Evolutionary conservation across 1,140 invertebrate species (phyloP).

Genomic region (Calephelis nemesis): DNA sequence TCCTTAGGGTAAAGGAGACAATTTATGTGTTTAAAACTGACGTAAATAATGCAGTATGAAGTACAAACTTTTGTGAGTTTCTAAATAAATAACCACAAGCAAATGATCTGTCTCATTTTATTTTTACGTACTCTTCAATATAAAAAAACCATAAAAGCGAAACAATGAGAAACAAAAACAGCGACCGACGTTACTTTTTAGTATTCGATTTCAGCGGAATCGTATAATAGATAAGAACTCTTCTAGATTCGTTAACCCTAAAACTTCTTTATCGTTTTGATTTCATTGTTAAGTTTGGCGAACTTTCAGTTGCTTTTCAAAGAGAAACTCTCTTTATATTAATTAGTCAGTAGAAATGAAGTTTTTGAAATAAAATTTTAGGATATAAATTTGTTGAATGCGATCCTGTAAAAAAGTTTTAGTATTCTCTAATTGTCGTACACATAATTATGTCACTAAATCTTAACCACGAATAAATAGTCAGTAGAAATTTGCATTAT

Average conservation of each 20-base stretch:
- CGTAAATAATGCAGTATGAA: too few relatives aligned
- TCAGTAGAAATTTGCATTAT: too few relatives aligned
- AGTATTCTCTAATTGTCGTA: too few relatives aligned
- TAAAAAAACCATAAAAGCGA: neutral
- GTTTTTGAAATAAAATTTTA: neutral
- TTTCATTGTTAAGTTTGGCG: neutral
- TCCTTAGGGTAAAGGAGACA: too few relatives aligned
- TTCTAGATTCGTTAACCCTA: conserved; percentile 5
- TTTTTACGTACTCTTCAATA: too few relatives aligned
- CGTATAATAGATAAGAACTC: conserved; percentile 4
- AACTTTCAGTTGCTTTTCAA: neutral
- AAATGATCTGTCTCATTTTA: too few relatives aligned
- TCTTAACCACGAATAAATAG: too few relatives aligned
- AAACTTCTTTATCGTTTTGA: conserved; percentile 6
- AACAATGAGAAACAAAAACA: conserved; percentile 6
- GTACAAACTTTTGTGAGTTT: too few relatives aligned
- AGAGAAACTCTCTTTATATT: neutral
- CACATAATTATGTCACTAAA: too few relatives aligned
- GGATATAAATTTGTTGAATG: neutral
- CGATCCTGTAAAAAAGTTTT: too few relatives aligned
- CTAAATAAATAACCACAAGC: too few relatives aligned
- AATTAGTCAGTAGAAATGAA: neutral
- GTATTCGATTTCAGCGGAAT: conserved; percentile 5
- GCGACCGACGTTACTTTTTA: neutral
- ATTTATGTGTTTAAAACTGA: too few relatives aligned